Conservation (phyloP, 2,797 vertebrate genomes). For the Siniperca scherzeri region DNA sequence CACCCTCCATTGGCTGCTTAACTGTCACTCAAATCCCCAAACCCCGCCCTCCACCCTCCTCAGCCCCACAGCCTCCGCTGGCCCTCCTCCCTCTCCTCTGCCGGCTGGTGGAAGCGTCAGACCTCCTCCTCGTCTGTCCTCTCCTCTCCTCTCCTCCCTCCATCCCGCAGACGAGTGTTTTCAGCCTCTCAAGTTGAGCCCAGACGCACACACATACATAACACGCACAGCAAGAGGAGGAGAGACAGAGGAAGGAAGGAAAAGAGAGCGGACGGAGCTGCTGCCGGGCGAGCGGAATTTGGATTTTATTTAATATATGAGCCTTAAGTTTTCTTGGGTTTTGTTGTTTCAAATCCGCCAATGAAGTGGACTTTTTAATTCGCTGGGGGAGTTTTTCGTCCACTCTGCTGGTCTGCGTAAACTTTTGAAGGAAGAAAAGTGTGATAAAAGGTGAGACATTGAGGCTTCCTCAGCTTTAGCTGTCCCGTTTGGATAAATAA, state of each 20-base stretch:
- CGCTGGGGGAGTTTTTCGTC: constrained; percentile 35
- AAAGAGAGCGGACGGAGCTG: constrained; percentile 52
- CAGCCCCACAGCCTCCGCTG: constrained; percentile 49
- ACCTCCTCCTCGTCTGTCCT: constrained; percentile 55
- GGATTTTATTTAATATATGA: constrained; percentile 49
- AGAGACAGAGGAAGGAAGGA: constrained; percentile 31
- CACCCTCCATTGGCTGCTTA: constrained; percentile 71
- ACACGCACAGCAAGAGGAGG: constrained; percentile 52
- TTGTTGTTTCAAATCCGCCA: constrained; percentile 7
- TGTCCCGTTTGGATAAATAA: constrained; percentile 69
- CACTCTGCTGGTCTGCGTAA: constrained; percentile 42
- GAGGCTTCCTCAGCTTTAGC: constrained; percentile 11
- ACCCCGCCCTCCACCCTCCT: constrained; percentile 67
- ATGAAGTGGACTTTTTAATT: constrained; percentile 62
- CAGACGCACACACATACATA: constrained; percentile 52
- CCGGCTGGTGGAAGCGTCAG: constrained; percentile 71
- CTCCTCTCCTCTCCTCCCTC: constrained; percentile 62
- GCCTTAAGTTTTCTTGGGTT: constrained; percentile 40
- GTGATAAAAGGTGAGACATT: constrained; percentile 26
- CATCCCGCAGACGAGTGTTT: constrained; percentile 70
- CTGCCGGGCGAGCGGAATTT: constrained; percentile 50
- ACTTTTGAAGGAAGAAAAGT: constrained; percentile 67
- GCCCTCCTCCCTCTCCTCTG: constrained; percentile 53
- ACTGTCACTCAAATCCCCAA: constrained; percentile 68
- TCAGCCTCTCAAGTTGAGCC: constrained; percentile 75